Evolutionary conservation across 2,797 vertebrate genomes (phyloP).

Genomic region (Neomorphus geoffroyi): DNA sequence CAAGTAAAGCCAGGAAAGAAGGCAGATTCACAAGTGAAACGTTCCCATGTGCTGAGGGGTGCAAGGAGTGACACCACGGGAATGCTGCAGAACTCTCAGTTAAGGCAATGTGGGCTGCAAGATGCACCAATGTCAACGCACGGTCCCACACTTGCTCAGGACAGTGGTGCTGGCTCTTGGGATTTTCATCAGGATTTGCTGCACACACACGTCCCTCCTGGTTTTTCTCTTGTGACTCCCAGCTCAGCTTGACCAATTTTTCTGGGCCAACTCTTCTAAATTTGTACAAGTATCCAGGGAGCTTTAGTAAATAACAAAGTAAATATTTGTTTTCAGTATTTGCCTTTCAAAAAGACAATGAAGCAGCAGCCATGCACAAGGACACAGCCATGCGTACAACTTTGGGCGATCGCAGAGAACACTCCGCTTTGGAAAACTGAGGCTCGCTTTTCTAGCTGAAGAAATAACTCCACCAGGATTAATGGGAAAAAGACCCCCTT

Average conservation of each 20-base stretch:
- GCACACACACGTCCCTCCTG: neutral
- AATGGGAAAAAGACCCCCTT: neutral
- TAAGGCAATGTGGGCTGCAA: neutral
- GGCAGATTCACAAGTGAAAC: neutral
- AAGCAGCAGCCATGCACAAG: neutral
- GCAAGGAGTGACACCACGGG: neutral
- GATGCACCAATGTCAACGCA: neutral
- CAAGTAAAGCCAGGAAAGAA: neutral
- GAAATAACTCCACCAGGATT: neutral
- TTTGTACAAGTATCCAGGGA: constrained; percentile 45
- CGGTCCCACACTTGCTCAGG: neutral
- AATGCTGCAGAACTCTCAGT: neutral
- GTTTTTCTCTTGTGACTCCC: constrained; percentile 2
- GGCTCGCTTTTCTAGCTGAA: neutral
- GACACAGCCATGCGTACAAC: accelerated
- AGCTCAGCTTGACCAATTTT: neutral
- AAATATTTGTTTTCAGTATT: constrained; percentile 59
- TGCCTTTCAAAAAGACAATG: constrained; percentile 30
- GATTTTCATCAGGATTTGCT: neutral
- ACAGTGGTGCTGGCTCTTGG: neutral
- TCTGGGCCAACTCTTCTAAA: constrained; percentile 45
- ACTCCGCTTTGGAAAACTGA: accelerated
- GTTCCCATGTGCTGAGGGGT: neutral
- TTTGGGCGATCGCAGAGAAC: accelerated
- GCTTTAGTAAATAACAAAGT: constrained; percentile 43